Percentiles rank a stretch among this genome's conserved stretches.
Conservation (phyloP, 2,113 vertebrate genomes). For the Gobio gobio region DNA sequence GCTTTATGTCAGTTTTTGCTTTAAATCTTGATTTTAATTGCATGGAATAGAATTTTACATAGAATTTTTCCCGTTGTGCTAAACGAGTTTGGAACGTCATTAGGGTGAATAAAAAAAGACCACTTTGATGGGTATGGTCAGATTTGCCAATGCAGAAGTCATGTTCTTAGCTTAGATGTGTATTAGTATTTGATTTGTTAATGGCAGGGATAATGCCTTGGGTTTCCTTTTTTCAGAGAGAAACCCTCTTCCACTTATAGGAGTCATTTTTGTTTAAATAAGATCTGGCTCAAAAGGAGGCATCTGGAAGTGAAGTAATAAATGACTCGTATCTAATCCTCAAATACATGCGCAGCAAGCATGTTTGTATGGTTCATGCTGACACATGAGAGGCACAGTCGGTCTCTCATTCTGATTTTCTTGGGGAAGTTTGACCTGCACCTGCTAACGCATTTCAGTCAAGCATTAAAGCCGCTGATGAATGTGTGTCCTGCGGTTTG, state of each 20-base stretch:
- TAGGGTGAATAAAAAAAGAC: not conserved
- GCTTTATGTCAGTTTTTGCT: not conserved
- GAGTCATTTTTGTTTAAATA: not conserved
- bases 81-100: not conserved
- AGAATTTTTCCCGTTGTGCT: not conserved
- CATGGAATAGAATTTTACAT: too few relatives aligned
- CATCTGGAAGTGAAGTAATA: constrained; percentile 6
- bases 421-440: not conserved
- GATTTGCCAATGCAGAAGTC: not conserved
- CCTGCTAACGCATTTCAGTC: not conserved
- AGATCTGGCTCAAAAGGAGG: not conserved
- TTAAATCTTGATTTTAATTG: not conserved
- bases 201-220: not conserved
- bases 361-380: not conserved
- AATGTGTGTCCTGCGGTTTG: not conserved
- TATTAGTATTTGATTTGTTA: constrained; percentile 16
- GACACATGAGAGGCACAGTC: not conserved
- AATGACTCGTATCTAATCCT: not conserved
- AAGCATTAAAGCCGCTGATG: not conserved
- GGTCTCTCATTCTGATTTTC: not conserved
- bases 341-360: not conserved
- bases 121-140: not conserved
- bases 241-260: not conserved
- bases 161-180: not conserved
- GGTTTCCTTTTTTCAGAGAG: not conserved